Conservation (phyloP, 2,888 invertebrate genomes). For the Eledona agricola region DNA sequence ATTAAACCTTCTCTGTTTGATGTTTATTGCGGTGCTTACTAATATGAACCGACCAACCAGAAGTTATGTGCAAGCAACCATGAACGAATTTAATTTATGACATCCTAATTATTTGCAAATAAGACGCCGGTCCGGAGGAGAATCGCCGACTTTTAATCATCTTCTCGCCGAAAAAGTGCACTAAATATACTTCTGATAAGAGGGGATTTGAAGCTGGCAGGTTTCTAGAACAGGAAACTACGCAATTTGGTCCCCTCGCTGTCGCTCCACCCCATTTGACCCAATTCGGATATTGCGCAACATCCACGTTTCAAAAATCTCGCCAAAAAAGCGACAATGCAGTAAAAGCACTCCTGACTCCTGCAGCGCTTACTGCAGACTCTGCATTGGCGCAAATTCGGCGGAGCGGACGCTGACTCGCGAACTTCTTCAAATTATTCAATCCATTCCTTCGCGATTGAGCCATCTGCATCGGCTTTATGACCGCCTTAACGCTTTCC, state of each 20-base stretch:
- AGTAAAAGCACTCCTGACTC: conserved; percentile 16
- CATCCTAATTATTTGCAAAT: conserved; percentile 52
- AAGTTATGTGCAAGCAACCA: conserved; percentile 40
- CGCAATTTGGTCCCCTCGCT: conserved; percentile 36
- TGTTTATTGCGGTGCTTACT: conserved; percentile 53
- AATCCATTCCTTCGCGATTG: conserved; percentile 43
- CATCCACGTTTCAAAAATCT: conserved; percentile 20
- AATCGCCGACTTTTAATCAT: conserved; percentile 7
- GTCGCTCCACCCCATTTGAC: conserved; percentile 39
- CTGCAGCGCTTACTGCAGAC: conserved; percentile 39
- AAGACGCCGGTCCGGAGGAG: conserved; percentile 35
- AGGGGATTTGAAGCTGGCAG: conserved; percentile 10
- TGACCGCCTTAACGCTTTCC: conserved; percentile 51
- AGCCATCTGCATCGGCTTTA: conserved; percentile 53
- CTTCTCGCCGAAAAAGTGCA: conserved; percentile 4
- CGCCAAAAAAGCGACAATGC: conserved; percentile 3
- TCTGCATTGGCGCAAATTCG: conserved; percentile 30
- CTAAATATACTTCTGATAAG: neutral
- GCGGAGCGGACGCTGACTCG: conserved; percentile 30
- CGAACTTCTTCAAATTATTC: conserved; percentile 34
- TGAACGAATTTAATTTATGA: conserved; percentile 50
- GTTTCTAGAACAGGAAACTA: conserved; percentile 26
- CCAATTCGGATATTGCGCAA: conserved; percentile 39
- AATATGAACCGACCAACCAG: conserved; percentile 46
- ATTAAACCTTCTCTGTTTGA: conserved; percentile 47